These are phyloP conservation scores for Perizoma affinitatum DNA, from an alignment of 2,888 invertebrate genomes.

Conservation along the genomic window DNA sequence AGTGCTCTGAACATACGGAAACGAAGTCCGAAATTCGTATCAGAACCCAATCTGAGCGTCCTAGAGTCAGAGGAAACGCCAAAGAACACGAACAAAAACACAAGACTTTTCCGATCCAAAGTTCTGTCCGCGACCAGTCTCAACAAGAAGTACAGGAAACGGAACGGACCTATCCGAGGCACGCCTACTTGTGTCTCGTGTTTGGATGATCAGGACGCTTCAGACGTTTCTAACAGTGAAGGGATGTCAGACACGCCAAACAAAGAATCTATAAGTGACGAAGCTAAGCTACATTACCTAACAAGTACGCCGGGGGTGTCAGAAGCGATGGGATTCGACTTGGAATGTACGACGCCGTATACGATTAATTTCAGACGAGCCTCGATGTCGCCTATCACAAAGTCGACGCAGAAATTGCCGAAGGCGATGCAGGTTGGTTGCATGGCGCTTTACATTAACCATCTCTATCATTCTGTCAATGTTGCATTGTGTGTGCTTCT, in stretches of 20 bases:
- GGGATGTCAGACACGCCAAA: constrained; percentile 58
- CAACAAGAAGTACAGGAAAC: constrained; percentile 75
- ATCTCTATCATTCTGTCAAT: constrained; percentile 36
- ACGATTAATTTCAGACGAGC: constrained; percentile 84
- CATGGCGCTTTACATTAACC: constrained; percentile 35
- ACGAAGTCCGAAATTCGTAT: constrained; percentile 76
- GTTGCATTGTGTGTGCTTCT: constrained; percentile 37
- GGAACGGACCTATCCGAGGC: constrained; percentile 53
- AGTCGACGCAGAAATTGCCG: constrained; percentile 93
- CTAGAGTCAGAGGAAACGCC: constrained; percentile 73
- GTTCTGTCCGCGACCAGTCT: constrained; percentile 59
- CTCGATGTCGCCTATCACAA: constrained; percentile 95
- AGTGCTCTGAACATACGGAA: constrained; percentile 68
- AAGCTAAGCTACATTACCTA: constrained; percentile 59
- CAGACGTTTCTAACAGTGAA: constrained; percentile 49
- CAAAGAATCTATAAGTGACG: constrained; percentile 47
- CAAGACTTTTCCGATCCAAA: constrained; percentile 74
- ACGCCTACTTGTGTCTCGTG: constrained; percentile 79
- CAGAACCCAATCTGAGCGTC: constrained; percentile 75
- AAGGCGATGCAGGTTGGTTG: constrained; percentile 93
- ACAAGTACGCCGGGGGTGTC: constrained; percentile 76
- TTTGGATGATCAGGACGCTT: constrained; percentile 65
- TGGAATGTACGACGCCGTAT: constrained; percentile 71
- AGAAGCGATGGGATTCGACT: constrained; percentile 57
- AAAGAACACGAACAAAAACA: constrained; percentile 69